Percentiles rank a stretch among this genome's conserved stretches.
Evolutionary conservation across 2,797 vertebrate species (phyloP).

Genomic region (Lepus townsendii): DNA sequence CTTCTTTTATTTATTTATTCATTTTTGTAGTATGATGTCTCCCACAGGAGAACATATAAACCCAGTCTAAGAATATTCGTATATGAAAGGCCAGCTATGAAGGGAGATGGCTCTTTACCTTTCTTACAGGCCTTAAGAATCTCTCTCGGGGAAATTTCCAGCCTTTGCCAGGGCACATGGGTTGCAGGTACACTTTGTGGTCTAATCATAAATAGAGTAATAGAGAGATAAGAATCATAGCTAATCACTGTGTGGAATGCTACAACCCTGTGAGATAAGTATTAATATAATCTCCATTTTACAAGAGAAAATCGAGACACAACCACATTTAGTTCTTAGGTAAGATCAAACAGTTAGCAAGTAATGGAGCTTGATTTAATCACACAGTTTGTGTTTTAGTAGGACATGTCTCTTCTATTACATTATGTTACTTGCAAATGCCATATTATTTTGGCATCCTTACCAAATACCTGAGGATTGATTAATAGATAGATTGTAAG

Average conservation of each 20-base stretch:
- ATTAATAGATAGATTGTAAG: conserved; percentile 42
- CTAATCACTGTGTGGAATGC: background rate
- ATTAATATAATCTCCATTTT: conserved; percentile 5
- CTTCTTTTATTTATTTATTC: background rate
- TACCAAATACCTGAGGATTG: conserved; percentile 25
- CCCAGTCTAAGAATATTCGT: conserved; percentile 31
- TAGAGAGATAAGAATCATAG: background rate
- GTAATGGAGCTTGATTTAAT: conserved; percentile 7
- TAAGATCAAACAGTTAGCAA: conserved; percentile 4
- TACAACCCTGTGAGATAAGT: background rate
- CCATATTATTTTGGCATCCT: conserved; percentile 1
- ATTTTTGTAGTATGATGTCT: background rate
- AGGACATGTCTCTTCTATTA: background rate
- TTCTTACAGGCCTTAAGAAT: background rate
- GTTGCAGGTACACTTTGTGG: background rate
- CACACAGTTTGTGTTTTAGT: background rate
- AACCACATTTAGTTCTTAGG: conserved; percentile 40
- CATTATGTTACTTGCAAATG: conserved; percentile 10
- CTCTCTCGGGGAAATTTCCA: background rate
- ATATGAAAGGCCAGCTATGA: conserved; percentile 39
- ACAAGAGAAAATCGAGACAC: background rate
- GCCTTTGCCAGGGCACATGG: background rate
- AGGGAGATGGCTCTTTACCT: background rate
- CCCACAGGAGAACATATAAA: conserved; percentile 46
- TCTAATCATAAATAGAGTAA: background rate